A percentile compares a stretch with the other conserved stretches of the same genome.
These are phyloP conservation scores for Pholis gunnellus DNA, from an alignment of 2,113 vertebrate species.

Conservation along the genomic window DNA sequence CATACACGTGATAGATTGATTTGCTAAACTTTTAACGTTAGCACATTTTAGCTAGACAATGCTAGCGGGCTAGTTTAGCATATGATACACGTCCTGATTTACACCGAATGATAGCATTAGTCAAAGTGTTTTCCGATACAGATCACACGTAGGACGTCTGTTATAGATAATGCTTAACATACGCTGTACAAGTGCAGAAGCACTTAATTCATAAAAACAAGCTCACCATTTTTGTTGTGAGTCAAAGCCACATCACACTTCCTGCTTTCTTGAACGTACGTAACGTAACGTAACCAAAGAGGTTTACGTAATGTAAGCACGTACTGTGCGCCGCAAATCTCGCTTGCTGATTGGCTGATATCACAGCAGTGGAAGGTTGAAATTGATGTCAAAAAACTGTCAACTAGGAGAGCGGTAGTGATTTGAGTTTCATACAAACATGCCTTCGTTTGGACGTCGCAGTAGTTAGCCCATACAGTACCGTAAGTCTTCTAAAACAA, in stretches of 20 bases:
- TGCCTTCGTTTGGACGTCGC: conserved; percentile 9
- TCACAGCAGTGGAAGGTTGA: conserved; percentile 30
- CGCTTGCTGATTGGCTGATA: conserved; percentile 63
- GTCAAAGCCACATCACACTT: conserved; percentile 84
- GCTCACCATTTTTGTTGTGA: conserved; percentile 77
- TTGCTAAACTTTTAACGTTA: conserved; percentile 43
- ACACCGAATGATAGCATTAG: background rate
- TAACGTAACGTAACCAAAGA: conserved; percentile 38
- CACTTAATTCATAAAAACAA: background rate
- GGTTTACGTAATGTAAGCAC: conserved; percentile 24
- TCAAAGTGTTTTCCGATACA: background rate
- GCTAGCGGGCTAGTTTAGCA: conserved; percentile 26
- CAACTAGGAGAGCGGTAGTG: background rate
- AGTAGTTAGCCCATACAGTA: conserved; percentile 9
- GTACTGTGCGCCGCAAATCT: background rate
- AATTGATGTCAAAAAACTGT: background rate
- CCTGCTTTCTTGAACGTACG: conserved; percentile 67
- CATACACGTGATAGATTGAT: background rate
- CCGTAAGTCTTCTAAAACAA: conserved; percentile 45
- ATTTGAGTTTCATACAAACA: conserved; percentile 3
- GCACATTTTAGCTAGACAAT: conserved; percentile 27
- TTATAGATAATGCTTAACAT: background rate
- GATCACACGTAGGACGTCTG: accelerated
- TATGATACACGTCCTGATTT: background rate
- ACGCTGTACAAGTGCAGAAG: background rate